Evolutionary conservation across 1,140 invertebrate genomes (phyloP), one percentile per base, ranked within the genome.

Genomic region (Eulimnadia texana): DNA sequence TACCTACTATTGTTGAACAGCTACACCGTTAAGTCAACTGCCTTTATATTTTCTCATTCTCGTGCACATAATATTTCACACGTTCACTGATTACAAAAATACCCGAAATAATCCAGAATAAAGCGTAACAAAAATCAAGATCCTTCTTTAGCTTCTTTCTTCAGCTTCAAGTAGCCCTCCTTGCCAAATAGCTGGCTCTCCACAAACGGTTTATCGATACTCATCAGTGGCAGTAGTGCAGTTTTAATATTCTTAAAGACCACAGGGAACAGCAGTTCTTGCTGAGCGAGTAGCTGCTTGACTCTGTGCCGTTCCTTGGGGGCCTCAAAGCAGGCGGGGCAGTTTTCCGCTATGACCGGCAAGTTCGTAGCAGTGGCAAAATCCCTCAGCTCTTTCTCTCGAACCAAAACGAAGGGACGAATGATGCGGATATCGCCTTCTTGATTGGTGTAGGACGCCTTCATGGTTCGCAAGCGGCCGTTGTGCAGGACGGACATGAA

Each of bases 321-420:
- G 55, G 76, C 74, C 66, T 82, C 79, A 70, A 84, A 82, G 65
- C 79, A 81, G 13, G 78, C 77, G 11, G 77, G 78, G 69, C 79
- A 80, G 63, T 79, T 81, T 68, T 82, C 79, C 27, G 75, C 71
- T 47, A 83, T 82, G 10, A 83, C 71, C 6, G 84, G 83, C 2
- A 89, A 72, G 59, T 82, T 81, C 64, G 81, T 80, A 63, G 76
- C 75, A 62, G 81, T 82, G 3, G 80, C 79, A 75, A 89, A 90
- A 50, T 81, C 76, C 33, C 80, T 75, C 6, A 89, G 67, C 13
- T 81, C 74, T 66, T 84, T 86, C 67, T 90, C 87, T 33, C 90
- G 76, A 2, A 93, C 87, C 72, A 89, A 91, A 1, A 90, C 84
- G 68, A 93, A 87, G 1, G 91, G 91, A 56, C 91, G 77, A 56